A percentile compares a stretch with the other conserved stretches of the same genome.
Conservation (phyloP, 2,888 invertebrate species). For the Drosophila paranaensis region DNA sequence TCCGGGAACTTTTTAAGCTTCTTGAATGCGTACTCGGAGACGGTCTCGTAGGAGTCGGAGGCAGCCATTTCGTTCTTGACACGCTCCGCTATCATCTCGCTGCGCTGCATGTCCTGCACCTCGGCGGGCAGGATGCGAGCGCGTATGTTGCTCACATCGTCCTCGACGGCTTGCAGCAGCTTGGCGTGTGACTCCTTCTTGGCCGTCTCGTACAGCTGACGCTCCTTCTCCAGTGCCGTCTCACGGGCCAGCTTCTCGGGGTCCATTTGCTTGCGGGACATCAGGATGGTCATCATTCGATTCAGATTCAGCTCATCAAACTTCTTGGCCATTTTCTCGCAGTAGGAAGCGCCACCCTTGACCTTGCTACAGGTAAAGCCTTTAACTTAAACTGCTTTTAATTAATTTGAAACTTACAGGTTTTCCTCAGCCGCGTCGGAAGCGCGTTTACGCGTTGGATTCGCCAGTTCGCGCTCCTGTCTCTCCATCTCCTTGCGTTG, state of each 20-base stretch:
- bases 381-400: no score
- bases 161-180: conserved; percentile 70
- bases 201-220: conserved; percentile 85
- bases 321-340: conserved; percentile 82
- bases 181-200: conserved; percentile 80
- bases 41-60: conserved; percentile 59
- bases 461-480: conserved; percentile 65
- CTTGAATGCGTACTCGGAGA: conserved; percentile 59
- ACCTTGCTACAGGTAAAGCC: background rate
- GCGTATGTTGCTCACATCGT: conserved; percentile 81
- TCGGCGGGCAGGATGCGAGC: conserved; percentile 84
- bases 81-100: conserved; percentile 76
- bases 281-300: conserved; percentile 86
- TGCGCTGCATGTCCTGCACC: conserved; percentile 83
- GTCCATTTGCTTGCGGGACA: conserved; percentile 84
- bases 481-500: conserved; percentile 86
- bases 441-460: conserved; percentile 57
- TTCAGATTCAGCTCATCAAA: conserved; percentile 88
- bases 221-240: conserved; percentile 89
- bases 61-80: conserved; percentile 63
- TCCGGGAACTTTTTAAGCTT: conserved; percentile 60
- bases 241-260: conserved; percentile 85
- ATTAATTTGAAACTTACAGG: no score
- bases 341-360: conserved; percentile 50
- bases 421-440: conserved; percentile 61